Conservation (phyloP, 2,113 vertebrate species). For the Stigmatopora nigra region DNA sequence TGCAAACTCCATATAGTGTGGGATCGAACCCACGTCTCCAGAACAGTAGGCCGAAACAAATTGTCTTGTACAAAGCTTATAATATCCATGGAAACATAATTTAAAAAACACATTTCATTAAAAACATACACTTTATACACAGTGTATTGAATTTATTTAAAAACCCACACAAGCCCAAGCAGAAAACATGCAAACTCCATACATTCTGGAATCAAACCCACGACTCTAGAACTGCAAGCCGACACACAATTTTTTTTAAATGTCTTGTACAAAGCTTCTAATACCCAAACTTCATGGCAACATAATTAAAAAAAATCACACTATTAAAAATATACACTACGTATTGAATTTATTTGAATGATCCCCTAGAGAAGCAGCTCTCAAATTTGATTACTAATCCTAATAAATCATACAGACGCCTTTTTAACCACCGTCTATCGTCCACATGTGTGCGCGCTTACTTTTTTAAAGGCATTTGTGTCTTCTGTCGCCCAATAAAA, state of each 20-base stretch:
- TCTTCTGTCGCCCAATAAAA: conserved; percentile 39
- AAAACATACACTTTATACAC: neutral
- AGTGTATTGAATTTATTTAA: too few species aligned
- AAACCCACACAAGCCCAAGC: too few species aligned
- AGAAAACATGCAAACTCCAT: too few species aligned
- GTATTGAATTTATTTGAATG: too few species aligned
- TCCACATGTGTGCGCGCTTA: conserved; percentile 19
- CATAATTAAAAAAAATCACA: conserved; percentile 20
- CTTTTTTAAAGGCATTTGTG: conserved; percentile 33
- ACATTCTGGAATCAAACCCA: too few species aligned
- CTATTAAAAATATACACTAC: neutral
- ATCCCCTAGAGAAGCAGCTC: conserved; percentile 10
- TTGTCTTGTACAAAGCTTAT: conserved; percentile 65
- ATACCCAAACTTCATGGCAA: conserved; percentile 55
- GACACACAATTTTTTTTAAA: too few species aligned
- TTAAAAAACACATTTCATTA: conserved; percentile 14
- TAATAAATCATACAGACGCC: neutral
- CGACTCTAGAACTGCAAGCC: too few species aligned
- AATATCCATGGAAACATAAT: conserved; percentile 52
- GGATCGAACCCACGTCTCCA: too few species aligned
- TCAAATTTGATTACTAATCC: conserved; percentile 7
- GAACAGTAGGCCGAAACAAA: too few species aligned
- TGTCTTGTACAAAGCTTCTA: conserved; percentile 67
- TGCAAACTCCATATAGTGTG: too few species aligned
- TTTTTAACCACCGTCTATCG: neutral